Evolutionary conservation across 2,797 vertebrate species (phyloP), one percentile per base, ranked within the genome.

Genomic region (Cyprinella venusta): DNA sequence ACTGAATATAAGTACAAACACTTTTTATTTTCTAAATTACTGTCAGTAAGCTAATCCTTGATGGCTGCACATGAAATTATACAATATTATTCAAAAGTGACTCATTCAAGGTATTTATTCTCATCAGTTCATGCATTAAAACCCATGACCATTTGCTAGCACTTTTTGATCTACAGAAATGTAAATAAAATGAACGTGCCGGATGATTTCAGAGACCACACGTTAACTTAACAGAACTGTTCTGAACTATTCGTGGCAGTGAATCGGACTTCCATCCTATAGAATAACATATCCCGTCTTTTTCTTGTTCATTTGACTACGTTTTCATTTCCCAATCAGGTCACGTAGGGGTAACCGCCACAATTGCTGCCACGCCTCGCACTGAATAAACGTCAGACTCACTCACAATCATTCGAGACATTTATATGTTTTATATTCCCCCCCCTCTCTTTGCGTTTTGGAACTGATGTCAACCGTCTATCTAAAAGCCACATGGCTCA

Each of bases 401-500:
- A 48, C 78, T 36, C 40, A 86, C 59, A 80, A 21, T 45, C 70
- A 69, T 54, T 67, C 2, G 18, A 86, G 48, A 72, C 61, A 52
- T 56, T 67, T 33, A 71, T 26, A 54, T 54, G 67, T 71, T 76
- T 79, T 77, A 10, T 42, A 48, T 61, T 77, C 13, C 61, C 50
- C 16, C 9, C 7, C 30, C 63, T 42, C 52, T 36, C 61, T 64
- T 77, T 86, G 68, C 19, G 45, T 86, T 84, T 84, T 86, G 85
- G 79, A 84, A 59, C 79, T 30, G 77, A 82, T 74, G 63, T 74
- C 42, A 63, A 36, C 21, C n/a, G 19, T 16, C 70, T 45, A 79
- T 80, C 83, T 80, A 64, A 67, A 81, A 88, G 52, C 80, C 83
- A 83, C 86, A 86, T 78, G 59, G 82, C 80, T 80, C 67, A 82